Conservation (phyloP, 1,140 invertebrate species). For the Papilio dardanus region DNA sequence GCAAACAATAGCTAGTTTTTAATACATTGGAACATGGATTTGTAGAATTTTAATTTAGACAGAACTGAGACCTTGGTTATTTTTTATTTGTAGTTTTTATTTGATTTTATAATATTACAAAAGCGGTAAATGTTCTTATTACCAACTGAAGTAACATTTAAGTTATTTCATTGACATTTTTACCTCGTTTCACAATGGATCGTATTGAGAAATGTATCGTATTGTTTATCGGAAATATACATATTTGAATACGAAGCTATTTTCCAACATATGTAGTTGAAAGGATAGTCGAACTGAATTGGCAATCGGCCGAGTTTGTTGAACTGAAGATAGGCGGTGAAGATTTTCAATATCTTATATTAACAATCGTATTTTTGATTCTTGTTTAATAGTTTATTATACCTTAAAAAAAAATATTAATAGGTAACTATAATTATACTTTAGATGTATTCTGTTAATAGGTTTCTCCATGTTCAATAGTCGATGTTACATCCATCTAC, state of each 20-base stretch:
- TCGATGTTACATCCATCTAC: too few relatives aligned
- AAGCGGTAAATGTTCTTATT: background rate
- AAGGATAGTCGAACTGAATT: constrained; percentile 1
- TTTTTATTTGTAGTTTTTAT: too few relatives aligned
- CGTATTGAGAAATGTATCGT: background rate
- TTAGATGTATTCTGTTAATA: too few relatives aligned
- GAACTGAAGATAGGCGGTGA: background rate
- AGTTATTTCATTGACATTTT: background rate
- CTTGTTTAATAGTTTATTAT: background rate
- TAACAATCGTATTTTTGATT: background rate
- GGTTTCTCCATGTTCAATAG: too few relatives aligned
- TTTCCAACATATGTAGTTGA: background rate
- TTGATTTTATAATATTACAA: too few relatives aligned
- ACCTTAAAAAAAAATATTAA: too few relatives aligned
- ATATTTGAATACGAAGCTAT: background rate
- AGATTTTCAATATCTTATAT: background rate
- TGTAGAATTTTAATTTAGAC: too few relatives aligned
- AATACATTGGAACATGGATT: too few relatives aligned
- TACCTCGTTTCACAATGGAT: background rate
- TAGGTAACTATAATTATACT: too few relatives aligned
- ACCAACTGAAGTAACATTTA: background rate
- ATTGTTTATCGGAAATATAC: background rate
- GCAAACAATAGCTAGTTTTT: too few relatives aligned
- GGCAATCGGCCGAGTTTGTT: constrained; percentile 12
- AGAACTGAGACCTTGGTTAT: too few relatives aligned